Percentiles rank a stretch among this genome's conserved stretches.
Conservation (phyloP, 2,113 vertebrate genomes). For the Labeo rohita region DNA sequence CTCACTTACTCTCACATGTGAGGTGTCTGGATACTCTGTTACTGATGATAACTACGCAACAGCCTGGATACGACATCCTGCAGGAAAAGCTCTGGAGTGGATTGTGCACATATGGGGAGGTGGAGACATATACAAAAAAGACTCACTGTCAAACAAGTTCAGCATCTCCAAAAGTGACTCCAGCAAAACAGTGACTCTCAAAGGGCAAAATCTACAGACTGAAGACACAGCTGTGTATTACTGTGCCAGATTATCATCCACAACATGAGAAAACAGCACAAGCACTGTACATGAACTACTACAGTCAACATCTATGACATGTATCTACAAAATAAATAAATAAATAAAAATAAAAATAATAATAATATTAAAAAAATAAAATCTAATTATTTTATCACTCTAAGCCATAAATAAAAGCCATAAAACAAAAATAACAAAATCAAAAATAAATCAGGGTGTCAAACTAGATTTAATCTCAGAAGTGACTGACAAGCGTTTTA, state of each 20-base stretch:
- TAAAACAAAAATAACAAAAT: no score
- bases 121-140: not conserved
- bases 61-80: not conserved
- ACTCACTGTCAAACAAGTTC: conserved; percentile 26
- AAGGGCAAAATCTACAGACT: not conserved
- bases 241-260: not conserved
- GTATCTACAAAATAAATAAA: not conserved
- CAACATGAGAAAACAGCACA: not conserved
- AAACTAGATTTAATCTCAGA: no score
- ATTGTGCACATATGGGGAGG: conserved; percentile 28
- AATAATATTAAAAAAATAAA: no score
- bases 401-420: no score
- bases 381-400: not conserved
- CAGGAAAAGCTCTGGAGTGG: conserved; percentile 49
- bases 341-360: no score
- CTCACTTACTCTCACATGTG: conserved; percentile 27
- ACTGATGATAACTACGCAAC: not conserved
- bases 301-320: not conserved
- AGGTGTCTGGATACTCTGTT: conserved; percentile 43
- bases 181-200: conserved; percentile 9
- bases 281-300: not conserved
- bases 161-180: conserved; percentile 5
- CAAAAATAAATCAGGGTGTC: no score
- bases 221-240: conserved; percentile 47
- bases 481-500: no score